Evolutionary conservation across 2,797 vertebrate genomes (phyloP).

Genomic region (Buceros bicornis): DNA sequence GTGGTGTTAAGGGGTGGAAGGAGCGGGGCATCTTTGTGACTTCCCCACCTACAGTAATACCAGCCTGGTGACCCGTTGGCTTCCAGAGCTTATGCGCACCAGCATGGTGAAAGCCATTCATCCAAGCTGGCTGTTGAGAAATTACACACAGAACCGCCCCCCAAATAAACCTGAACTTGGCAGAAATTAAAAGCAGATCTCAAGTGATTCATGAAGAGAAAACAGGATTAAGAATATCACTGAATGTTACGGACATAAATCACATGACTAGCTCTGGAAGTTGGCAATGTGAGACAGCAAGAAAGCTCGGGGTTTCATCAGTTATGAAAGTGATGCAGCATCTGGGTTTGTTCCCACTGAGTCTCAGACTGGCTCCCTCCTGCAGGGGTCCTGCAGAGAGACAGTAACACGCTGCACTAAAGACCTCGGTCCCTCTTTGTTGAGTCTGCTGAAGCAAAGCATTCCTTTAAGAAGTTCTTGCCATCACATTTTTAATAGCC

Average conservation of each 20-base stretch:
- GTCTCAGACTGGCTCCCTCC: rapidly evolving
- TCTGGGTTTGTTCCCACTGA: not conserved
- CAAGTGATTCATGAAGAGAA: not conserved
- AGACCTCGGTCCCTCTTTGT: rapidly evolving
- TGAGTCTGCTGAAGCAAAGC: not conserved
- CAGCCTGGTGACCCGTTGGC: not conserved
- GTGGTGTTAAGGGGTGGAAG: not conserved
- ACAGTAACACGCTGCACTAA: not conserved
- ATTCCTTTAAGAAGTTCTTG: not conserved
- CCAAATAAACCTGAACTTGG: not conserved
- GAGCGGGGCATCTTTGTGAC: not conserved
- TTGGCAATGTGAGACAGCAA: not conserved
- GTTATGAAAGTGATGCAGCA: not conserved
- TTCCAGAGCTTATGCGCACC: not conserved
- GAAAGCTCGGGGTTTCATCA: not conserved
- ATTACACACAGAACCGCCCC: not conserved
- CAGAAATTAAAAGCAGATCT: not conserved
- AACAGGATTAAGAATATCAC: not conserved
- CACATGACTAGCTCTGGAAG: not conserved
- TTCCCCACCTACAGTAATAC: not conserved
- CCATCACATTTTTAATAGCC: not conserved
- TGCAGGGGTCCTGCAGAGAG: not conserved
- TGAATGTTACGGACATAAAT: not conserved
- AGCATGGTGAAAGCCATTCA: rapidly evolving
- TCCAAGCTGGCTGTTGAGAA: not conserved